Percentiles rank a stretch among this genome's conserved stretches.
Evolutionary conservation across 2,888 invertebrate genomes (phyloP).

Genomic region (Heliconius cydno): DNA sequence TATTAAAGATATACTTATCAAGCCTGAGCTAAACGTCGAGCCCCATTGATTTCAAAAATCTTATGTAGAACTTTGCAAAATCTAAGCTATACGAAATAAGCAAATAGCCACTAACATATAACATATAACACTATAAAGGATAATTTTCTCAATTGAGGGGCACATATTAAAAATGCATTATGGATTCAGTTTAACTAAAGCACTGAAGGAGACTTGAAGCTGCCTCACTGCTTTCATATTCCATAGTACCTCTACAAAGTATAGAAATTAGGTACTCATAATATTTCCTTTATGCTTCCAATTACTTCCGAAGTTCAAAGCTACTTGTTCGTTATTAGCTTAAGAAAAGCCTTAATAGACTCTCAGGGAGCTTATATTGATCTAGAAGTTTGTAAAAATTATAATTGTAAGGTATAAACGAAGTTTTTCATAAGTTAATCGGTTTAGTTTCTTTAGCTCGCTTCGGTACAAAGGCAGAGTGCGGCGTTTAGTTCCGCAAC

Average conservation of each 20-base stretch:
- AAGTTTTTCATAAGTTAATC: neutral
- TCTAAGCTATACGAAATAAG: too few relatives aligned
- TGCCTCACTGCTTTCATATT: constrained; percentile 2
- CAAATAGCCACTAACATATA: too few relatives aligned
- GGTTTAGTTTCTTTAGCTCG: neutral
- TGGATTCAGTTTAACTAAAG: neutral
- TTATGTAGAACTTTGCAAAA: too few relatives aligned
- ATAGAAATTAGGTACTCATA: constrained; percentile 23
- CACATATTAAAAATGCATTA: neutral
- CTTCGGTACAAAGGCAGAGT: neutral
- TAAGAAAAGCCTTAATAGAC: constrained; percentile 24
- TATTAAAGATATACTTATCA: too few relatives aligned
- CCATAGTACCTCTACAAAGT: constrained; percentile 6
- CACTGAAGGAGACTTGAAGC: neutral
- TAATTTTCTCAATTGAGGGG: too few relatives aligned
- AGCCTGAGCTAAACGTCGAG: too few relatives aligned
- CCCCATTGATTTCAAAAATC: too few relatives aligned
- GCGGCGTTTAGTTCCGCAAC: neutral
- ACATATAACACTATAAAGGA: too few relatives aligned
- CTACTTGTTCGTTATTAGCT: constrained; percentile 25
- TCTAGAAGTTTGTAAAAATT: constrained; percentile 13
- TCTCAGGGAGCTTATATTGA: constrained; percentile 20
- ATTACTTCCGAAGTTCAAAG: constrained; percentile 24
- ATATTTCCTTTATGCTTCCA: constrained; percentile 20
- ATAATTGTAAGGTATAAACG: neutral